A percentile compares a stretch with the other conserved stretches of the same genome.
phyloP scores from a whole-genome alignment of 2,888 invertebrate species.

The Sussaba pulchella region DNA sequence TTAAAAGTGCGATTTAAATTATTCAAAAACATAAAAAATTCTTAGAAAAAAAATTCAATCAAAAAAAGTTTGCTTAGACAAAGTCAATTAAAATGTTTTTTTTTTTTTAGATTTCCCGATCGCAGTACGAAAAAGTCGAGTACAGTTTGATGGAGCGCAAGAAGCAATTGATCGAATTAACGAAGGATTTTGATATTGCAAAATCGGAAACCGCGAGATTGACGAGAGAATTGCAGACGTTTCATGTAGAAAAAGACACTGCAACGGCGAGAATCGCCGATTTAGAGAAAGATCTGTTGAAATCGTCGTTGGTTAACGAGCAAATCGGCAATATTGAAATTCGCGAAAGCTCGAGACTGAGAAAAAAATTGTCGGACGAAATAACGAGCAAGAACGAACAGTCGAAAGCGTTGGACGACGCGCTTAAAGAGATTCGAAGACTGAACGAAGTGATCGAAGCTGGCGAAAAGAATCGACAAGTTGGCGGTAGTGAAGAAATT shows the following conservation, averaged over 20 bases:
- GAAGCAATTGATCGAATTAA: slow-evolving; percentile 69
- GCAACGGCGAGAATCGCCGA: slow-evolving; percentile 73
- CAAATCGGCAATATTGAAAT: slow-evolving; percentile 70
- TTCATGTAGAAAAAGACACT: slow-evolving; percentile 74
- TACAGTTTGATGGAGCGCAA: slow-evolving; percentile 68
- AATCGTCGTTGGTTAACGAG: slow-evolving; percentile 70
- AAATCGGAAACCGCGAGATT: slow-evolving; percentile 75
- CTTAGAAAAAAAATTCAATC: too few species aligned
- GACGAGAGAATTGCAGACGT: slow-evolving; percentile 74
- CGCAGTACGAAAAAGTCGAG: slow-evolving; percentile 70
- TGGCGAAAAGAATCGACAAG: slow-evolving; percentile 58
- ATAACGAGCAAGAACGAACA: slow-evolving; percentile 74
- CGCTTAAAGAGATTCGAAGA: slow-evolving; percentile 77
- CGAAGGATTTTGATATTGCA: slow-evolving; percentile 70
- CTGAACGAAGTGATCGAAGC: slow-evolving; percentile 76
- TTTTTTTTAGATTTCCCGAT: slow-evolving; percentile 67
- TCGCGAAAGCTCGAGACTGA: slow-evolving; percentile 71
- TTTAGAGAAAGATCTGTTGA: slow-evolving; percentile 75
- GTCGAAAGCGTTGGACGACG: slow-evolving; percentile 73
- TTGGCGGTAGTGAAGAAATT: slow-evolving; percentile 40
- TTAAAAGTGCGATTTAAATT: too few species aligned
- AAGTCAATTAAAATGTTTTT: not conserved
- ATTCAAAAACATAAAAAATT: too few species aligned
- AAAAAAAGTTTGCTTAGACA: too few species aligned
- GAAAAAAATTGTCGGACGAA: slow-evolving; percentile 74